Evolutionary conservation across 2,888 invertebrate species (phyloP), one percentile per base, ranked within the genome.

Genomic region (Troides aeacus): DNA sequence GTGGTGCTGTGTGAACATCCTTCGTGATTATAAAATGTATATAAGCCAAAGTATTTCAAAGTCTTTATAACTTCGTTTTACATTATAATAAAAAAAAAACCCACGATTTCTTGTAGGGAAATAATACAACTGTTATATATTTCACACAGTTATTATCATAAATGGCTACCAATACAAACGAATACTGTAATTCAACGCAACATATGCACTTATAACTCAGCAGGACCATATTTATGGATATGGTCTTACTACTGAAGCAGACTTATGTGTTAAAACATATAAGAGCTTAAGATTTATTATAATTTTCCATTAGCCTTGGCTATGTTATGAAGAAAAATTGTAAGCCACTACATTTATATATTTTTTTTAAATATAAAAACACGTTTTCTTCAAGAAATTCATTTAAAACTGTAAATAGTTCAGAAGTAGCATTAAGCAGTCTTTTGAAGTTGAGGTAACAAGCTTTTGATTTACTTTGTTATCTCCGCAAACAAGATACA

Each of bases 201-300:
- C 18, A 21, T 21, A 58, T 58, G 23, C 12, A 15, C 57, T 23
- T 21, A 58, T 23, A n/a, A 58, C 57, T 10, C 57, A 21, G 23
- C 57, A 23, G 7, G 57, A 58, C n/a, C 7, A 24, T 58, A 23
- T 23, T 58, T 58, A 23, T n/a, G 57, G 23, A 23, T 23, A 23
- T 15, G 57, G 57, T 21, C 57, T 58, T 58, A 12, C 23, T n/a
- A n/a, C n/a, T n/a, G 24, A 3, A 7, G 57, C 57, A 58, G 23
- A 58, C 4, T 58, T 58, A 58, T 23, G 10, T 58, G 3, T 21
- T 23, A 24, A 23, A 58, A 23, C 23, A 58, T 58, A 12, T 23
- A 36, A 8, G 8, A 69, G 60, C 46, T 69, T 39, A 57, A 42
- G 59, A 66, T 66, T 66, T 66, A 66, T 66, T 60, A 46, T 58